Evolutionary conservation across 2,888 invertebrate species (phyloP).

Genomic region (Epinotia brunnichana): DNA sequence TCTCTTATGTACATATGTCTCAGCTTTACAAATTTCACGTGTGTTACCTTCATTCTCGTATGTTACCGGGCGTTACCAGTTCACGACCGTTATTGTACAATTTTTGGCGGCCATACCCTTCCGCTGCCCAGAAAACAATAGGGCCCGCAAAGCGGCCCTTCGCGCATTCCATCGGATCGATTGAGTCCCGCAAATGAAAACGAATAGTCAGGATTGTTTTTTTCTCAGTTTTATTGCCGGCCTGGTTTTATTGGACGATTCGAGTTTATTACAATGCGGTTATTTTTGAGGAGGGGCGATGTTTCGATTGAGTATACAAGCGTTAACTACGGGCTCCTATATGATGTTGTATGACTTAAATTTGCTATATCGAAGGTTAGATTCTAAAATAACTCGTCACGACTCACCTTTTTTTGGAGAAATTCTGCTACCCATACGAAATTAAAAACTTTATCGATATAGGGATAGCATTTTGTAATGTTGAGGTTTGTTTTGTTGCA

Average conservation of each 20-base stretch:
- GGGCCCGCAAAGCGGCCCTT: conserved; percentile 30
- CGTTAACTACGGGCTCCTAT: conserved; percentile 9
- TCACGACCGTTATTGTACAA: too few relatives aligned
- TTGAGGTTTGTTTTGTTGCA: not conserved
- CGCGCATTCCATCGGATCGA: conserved; percentile 33
- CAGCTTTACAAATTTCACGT: too few relatives aligned
- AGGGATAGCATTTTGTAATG: not conserved
- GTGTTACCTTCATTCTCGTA: too few relatives aligned
- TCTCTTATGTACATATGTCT: too few relatives aligned
- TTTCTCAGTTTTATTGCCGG: conserved; percentile 43
- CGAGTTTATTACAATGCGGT: conserved; percentile 48
- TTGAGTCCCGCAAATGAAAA: conserved; percentile 42
- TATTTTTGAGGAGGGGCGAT: conserved; percentile 34
- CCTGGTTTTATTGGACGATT: conserved; percentile 47
- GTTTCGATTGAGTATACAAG: conserved; percentile 24
- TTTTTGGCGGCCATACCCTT: too few relatives aligned
- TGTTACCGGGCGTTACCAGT: too few relatives aligned
- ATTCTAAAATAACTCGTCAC: too few relatives aligned
- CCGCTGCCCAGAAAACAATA: conserved; percentile 24
- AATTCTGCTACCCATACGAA: not conserved
- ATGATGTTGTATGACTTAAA: not conserved
- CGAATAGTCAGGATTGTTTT: conserved; percentile 42
- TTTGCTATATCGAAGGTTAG: not conserved
- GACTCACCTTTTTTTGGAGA: too few relatives aligned
- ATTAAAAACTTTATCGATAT: not conserved